phyloP scores from a whole-genome alignment of 1,140 invertebrate species.

The Saccostrea glomerata region DNA sequence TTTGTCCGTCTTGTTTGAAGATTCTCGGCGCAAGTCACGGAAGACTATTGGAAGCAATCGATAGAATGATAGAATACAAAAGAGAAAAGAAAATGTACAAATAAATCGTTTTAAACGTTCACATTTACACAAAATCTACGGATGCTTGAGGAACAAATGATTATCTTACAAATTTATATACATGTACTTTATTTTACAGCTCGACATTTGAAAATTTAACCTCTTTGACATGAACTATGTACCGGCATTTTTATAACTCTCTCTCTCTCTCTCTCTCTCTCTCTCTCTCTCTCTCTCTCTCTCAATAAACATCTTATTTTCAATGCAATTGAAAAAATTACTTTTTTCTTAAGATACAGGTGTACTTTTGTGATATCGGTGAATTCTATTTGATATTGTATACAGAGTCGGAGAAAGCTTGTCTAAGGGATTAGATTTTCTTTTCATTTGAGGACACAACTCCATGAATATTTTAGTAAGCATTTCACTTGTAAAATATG shows the following conservation, averaged over 20 bases:
- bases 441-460: conserved; percentile 12
- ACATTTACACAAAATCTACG: no score
- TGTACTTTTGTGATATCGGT: neutral
- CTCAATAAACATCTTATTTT: no score
- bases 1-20: conserved; percentile 12
- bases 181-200: no score
- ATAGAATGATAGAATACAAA: neutral
- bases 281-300: no score
- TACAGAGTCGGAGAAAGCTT: neutral
- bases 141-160: no score
- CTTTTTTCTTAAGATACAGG: neutral
- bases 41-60: neutral
- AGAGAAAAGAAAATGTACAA: no score
- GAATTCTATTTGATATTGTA: conserved; percentile 19
- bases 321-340: neutral
- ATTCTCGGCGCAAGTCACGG: neutral
- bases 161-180: no score
- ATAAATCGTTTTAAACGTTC: no score
- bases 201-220: no score
- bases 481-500: conserved; percentile 26
- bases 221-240: no score
- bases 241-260: no score
- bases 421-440: conserved; percentile 19
- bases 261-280: no score
- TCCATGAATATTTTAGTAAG: conserved; percentile 29